A percentile compares a stretch with the other conserved stretches of the same genome.
phyloP scores from a whole-genome alignment of 2,113 vertebrate genomes.

The Coryphaenoides rupestris region DNA sequence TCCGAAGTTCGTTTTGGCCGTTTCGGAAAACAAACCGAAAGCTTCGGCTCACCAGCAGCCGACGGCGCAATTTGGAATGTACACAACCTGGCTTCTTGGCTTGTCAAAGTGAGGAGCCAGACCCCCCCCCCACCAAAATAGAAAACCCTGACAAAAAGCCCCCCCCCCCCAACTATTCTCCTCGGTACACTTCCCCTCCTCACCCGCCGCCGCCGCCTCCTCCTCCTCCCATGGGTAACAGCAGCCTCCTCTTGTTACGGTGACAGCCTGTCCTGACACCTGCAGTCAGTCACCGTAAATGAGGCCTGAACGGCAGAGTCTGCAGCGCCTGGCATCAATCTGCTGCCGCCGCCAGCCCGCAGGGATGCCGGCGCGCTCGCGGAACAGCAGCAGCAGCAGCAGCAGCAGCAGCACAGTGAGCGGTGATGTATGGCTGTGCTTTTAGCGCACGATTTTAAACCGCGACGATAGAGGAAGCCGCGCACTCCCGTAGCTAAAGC shows the following conservation, averaged over 20 bases:
- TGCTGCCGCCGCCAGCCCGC: constrained; percentile 47
- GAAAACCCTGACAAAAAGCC: no score
- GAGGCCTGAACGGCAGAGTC: constrained; percentile 50
- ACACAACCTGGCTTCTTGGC: no score
- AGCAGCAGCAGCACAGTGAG: constrained; percentile 31
- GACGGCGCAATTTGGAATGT: no score
- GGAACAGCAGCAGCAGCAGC: constrained; percentile 46
- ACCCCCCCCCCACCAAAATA: no score
- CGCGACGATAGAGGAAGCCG: no score
- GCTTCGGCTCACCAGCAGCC: no score
- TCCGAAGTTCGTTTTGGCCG: no score
- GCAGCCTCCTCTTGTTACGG: constrained; percentile 34
- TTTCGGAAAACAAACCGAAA: no score
- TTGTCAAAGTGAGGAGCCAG: no score
- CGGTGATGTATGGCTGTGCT: constrained; percentile 50
- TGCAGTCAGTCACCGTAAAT: constrained; percentile 64
- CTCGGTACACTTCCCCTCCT: neutral
- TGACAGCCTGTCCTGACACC: constrained; percentile 54
- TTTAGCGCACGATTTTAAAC: constrained; percentile 14
- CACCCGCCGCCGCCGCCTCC: constrained; percentile 19
- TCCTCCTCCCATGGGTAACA: constrained; percentile 30
- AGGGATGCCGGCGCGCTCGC: no score
- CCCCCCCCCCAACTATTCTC: no score
- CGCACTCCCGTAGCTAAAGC: no score
- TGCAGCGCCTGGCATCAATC: constrained; percentile 67